Conservation (phyloP, 30 jellyfish, hydroid and myxozoan species). For the Aurelia aurita complex sp. Pacific region DNA sequence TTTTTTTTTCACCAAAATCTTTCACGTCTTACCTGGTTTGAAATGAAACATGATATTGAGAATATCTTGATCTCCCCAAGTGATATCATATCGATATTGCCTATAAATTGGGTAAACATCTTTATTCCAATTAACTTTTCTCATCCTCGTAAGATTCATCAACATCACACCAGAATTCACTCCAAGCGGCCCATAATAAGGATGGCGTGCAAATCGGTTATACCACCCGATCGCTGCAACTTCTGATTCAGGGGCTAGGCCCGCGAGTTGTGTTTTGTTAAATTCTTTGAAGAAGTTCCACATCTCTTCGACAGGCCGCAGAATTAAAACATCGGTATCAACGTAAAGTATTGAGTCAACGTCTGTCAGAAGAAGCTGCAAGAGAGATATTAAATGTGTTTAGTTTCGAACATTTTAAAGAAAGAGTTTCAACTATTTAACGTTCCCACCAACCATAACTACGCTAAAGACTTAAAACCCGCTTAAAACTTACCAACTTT, state of each 20-base stretch:
- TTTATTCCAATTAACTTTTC: slow-evolving; percentile 64
- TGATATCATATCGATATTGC: slow-evolving; percentile 45
- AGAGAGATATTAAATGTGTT: background rate
- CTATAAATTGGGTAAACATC: slow-evolving; percentile 59
- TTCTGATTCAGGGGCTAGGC: slow-evolving; percentile 87
- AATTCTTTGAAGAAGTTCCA: slow-evolving; percentile 70
- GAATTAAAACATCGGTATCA: slow-evolving; percentile 86
- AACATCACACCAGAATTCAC: slow-evolving; percentile 92
- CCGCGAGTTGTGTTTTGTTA: slow-evolving; percentile 74
- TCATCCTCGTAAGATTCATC: slow-evolving; percentile 92
- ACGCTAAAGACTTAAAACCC: too few relatives aligned
- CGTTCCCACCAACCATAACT: too few relatives aligned
- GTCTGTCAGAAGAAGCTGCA: slow-evolving; percentile 48
- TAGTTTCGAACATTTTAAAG: too few relatives aligned
- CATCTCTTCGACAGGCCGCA: slow-evolving; percentile 86
- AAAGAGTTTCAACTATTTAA: too few relatives aligned
- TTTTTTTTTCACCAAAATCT: background rate
- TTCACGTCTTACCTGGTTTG: slow-evolving; percentile 58
- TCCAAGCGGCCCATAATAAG: slow-evolving; percentile 79
- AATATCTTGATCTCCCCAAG: slow-evolving; percentile 94
- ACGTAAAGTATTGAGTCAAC: slow-evolving; percentile 86
- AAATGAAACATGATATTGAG: slow-evolving; percentile 76
- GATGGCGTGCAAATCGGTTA: slow-evolving; percentile 72
- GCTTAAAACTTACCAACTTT: too few relatives aligned
- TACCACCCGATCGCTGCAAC: slow-evolving; percentile 85